These are phyloP conservation scores for Drosophila meridionalis DNA, from an alignment of 2,888 invertebrate species.

Conservation along the genomic window DNA sequence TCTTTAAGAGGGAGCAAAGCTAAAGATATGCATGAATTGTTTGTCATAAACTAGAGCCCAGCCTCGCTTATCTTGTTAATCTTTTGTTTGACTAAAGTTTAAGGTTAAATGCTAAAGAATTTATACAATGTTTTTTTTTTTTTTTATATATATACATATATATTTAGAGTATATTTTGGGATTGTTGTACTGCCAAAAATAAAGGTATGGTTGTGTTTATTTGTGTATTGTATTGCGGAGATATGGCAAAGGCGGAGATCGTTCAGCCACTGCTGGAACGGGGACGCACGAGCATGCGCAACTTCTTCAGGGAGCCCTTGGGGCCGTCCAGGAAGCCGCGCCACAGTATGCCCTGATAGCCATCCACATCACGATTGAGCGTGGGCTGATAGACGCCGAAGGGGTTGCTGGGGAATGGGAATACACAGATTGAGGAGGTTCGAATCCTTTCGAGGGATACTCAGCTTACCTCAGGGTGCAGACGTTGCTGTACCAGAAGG, in stretches of 20 bases:
- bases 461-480: conserved; percentile 58
- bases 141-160: not conserved
- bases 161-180: not conserved
- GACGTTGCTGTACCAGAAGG: conserved; percentile 63
- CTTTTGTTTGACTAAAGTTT: not conserved
- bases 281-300: conserved; percentile 65
- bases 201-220: not conserved
- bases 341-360: conserved; percentile 67
- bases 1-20: not conserved
- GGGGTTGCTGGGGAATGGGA: conserved; percentile 53
- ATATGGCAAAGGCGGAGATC: not conserved
- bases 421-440: not conserved
- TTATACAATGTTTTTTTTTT: conserved; percentile 3
- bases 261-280: conserved; percentile 16
- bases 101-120: not conserved
- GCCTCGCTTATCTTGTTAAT: not conserved
- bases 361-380: conserved; percentile 60
- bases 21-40: not conserved
- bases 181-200: conserved; percentile 8
- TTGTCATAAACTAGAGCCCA: not conserved
- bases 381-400: conserved; percentile 63
- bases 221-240: not conserved
- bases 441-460: not conserved
- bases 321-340: conserved; percentile 66
- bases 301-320: conserved; percentile 63